Evolutionary conservation across 2,888 invertebrate species (phyloP), one percentile per base, ranked within the genome.

Genomic region (Poecilobothrus nobilitatus): DNA sequence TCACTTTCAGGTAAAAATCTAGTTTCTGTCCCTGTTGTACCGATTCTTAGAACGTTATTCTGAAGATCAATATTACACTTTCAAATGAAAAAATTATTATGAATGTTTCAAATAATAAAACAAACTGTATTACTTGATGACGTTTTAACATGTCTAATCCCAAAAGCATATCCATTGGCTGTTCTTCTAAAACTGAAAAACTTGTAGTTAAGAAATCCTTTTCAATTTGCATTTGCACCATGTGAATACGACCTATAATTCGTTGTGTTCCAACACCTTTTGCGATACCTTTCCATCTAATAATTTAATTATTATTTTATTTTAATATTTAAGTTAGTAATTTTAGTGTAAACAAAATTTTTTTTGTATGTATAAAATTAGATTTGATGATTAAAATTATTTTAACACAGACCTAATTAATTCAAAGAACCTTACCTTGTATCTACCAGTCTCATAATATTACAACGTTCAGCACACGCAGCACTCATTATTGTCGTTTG

Each of bases 401-500:
- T 63, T 34, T 33, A 33, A 37, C 2, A 37, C 5, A 21, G 3
- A 20, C 18, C 34, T 10, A 18, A n/a, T n/a, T n/a, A n/a, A n/a
- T n/a, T n/a, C n/a, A 12, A 37, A 20, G 1, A 62, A 33, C 27
- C 10, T 61, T 76, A 85, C 84, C 89, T 88, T 0, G 89, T 89
- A 78, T 98, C 98, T 2, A 91, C 95, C 74, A 89, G 86, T 78
- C 94, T 86, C 89, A 92, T 94, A 68, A 95, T 93, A 78, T 94
- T 91, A 81, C 97, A 97, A 53, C 95, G 84, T 79, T 97, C 95
- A 0, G 97, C 97, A 82, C 97, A 97, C 1, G 89, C 89, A 71
- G 94, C 91, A 65, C 97, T 97, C 97, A 99, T 98, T 70, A 99
- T 97, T 5, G 99, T 98, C 53, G 95, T 93, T 84, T 99, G 98